Base-by-base conservation (phyloP, 2,797 vertebrate species). In the Rhabdomys pumilio region DNA sequence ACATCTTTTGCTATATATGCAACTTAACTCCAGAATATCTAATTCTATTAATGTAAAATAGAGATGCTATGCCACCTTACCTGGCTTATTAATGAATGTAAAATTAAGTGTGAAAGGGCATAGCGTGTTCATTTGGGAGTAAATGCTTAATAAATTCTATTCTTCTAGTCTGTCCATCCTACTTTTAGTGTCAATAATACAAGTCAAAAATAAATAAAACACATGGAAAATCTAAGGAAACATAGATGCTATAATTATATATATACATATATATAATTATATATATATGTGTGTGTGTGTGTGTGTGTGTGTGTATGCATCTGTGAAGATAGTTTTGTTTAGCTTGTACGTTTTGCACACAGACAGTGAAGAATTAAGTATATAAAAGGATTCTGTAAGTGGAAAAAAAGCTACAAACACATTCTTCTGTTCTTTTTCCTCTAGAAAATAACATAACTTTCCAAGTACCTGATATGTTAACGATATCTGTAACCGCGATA, bases 121-220 rank as follows among this genome's bases (percentile, higher is more conserved):
- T 69, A n/a, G 72, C 57, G 31, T 57, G 5, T 6, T 26, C 10
- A 5, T 79, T 82, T 90, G 20, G 65, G 50, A 95, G 61, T 53
- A 89, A 90, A 65, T 69, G 2, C 57, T 91, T 92, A n/a, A 69
- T 61, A 81, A 67, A 82, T 67, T 26, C 20, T 17, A 57, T 83
- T n/a, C 22, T 73, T 92, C 69, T 83, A 72, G 55, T 65, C 47
- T 12, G 17, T 72, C 4, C 72, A 34, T 34, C 41, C 34, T 90
- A 57, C n/a, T 93, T 95, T 91, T 29, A 90, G 9, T 29, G 73
- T 73, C n/a, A 67, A 8, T 65, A 87, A 75, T 29, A 91, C 44
- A 80, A 69, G 24, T 59, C 50, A 84, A n/a, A 57, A 97, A 90
- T 61, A 75, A 92, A 95, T 93, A 67, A 90, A 95, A 89, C 26